Evolutionary conservation across 37 sponge, comb jelly and placozoan species (phyloP).

Genomic region (Diacarnus erythraeanus): DNA sequence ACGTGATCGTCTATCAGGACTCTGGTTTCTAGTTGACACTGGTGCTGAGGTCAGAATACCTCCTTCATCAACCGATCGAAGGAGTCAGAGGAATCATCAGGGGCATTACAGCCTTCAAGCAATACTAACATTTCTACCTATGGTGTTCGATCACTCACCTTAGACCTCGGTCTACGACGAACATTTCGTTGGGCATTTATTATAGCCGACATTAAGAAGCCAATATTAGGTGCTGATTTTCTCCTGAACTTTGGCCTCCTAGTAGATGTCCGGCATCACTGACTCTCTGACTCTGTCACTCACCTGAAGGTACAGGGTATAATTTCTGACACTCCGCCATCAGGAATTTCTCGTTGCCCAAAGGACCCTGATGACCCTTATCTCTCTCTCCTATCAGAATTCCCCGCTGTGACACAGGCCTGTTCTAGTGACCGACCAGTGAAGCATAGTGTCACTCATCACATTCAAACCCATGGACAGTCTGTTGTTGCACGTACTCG

Average conservation of each 20-base stretch:
- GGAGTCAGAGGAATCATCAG: too few relatives aligned
- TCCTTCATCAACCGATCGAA: constrained; percentile 2
- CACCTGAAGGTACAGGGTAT: constrained; percentile 45
- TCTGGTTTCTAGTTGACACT: too few relatives aligned
- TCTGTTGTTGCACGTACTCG: constrained; percentile 26
- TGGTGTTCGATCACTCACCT: constrained; percentile 60
- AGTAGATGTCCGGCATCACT: constrained; percentile 52
- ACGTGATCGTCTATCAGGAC: too few relatives aligned
- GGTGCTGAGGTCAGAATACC: too few relatives aligned
- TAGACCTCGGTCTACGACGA: constrained; percentile 78
- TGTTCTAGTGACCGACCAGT: constrained; percentile 29
- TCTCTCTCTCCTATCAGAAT: constrained; percentile 31
- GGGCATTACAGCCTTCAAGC: too few relatives aligned
- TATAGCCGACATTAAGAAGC: too few relatives aligned
- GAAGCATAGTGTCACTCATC: constrained; percentile 52
- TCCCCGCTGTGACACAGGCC: constrained; percentile 39
- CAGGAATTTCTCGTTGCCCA: constrained; percentile 14
- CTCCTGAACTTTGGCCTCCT: too few relatives aligned
- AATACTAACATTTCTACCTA: constrained; percentile 46
- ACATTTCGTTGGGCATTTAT: too few relatives aligned
- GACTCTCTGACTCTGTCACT: constrained; percentile 5
- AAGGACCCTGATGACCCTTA: constrained; percentile 48
- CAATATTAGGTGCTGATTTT: too few relatives aligned
- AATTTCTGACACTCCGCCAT: constrained; percentile 5
- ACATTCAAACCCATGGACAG: constrained; percentile 52